A percentile compares a stretch with the other conserved stretches of the same genome.
Evolutionary conservation across 2,113 vertebrate genomes (phyloP).

Genomic region (Ciconia stormi): DNA sequence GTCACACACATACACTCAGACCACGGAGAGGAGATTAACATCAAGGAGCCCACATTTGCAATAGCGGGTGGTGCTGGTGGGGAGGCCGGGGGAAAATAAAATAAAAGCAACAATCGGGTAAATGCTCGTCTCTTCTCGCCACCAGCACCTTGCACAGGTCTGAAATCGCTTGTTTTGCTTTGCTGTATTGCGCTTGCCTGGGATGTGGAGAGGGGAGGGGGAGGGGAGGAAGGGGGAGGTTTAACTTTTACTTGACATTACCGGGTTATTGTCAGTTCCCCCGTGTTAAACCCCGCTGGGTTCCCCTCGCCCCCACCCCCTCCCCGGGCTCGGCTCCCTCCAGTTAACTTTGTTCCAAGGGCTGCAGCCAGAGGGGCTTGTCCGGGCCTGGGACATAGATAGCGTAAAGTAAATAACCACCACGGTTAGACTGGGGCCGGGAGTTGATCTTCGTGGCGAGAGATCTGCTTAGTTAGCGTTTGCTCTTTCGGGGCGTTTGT

Average conservation of each 20-base stretch:
- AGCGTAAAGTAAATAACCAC: slow-evolving; percentile 52
- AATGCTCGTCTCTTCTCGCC: slow-evolving; percentile 18
- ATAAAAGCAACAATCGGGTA: slow-evolving; percentile 30
- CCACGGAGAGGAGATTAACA: slow-evolving; percentile 30
- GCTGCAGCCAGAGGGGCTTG: slow-evolving; percentile 18
- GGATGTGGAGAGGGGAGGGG: slow-evolving; percentile 30
- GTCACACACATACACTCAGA: slow-evolving; percentile 45
- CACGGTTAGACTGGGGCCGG: not conserved
- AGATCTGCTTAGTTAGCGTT: slow-evolving; percentile 54
- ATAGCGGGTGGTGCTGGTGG: slow-evolving; percentile 21
- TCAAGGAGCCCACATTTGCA: slow-evolving; percentile 46
- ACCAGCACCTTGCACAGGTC: slow-evolving; percentile 56
- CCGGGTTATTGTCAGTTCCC: slow-evolving; percentile 8
- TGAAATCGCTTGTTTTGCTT: slow-evolving; percentile 33
- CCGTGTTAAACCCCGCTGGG: not conserved
- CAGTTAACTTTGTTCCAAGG: slow-evolving; percentile 72
- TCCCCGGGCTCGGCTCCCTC: not conserved
- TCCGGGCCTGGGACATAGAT: slow-evolving; percentile 49
- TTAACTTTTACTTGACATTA: slow-evolving; percentile 60
- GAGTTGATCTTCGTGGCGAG: slow-evolving; percentile 22
- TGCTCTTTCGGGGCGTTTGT: slow-evolving; percentile 66
- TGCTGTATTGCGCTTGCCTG: slow-evolving; percentile 56
- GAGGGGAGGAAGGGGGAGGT: slow-evolving; percentile 19
- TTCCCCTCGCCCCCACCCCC: not conserved
- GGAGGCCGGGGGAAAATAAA: slow-evolving; percentile 36